These are phyloP conservation scores for Biston betularia DNA, from an alignment of 2,888 invertebrate genomes.

Conservation along the genomic window DNA sequence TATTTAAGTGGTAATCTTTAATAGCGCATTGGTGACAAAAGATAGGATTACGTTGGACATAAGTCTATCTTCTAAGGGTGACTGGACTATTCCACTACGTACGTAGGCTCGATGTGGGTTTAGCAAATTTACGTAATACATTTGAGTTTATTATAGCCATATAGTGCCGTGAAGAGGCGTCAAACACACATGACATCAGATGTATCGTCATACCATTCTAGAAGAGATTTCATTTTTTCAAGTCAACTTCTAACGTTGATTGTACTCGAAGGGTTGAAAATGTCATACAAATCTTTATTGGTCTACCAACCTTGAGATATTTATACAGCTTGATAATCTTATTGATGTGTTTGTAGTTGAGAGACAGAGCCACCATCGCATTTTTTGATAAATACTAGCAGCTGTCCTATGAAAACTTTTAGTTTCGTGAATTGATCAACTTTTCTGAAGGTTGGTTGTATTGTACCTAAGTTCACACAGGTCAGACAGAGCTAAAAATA, in stretches of 20 bases:
- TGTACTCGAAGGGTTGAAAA: slow-evolving; percentile 25
- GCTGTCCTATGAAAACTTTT: background rate
- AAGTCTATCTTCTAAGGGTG: too few relatives aligned
- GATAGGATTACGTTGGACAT: too few relatives aligned
- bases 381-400: background rate
- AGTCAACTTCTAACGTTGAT: slow-evolving; percentile 19
- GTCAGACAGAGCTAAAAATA: slow-evolving; percentile 38
- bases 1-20: too few relatives aligned
- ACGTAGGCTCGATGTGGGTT: too few relatives aligned
- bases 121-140: too few relatives aligned
- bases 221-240: background rate
- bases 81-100: too few relatives aligned
- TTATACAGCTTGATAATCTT: slow-evolving; percentile 28
- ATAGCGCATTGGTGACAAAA: too few relatives aligned
- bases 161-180: too few relatives aligned
- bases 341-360: background rate
- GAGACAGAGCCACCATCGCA: background rate
- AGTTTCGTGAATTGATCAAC: background rate
- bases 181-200: too few relatives aligned
- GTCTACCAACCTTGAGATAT: slow-evolving; percentile 47
- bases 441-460: background rate
- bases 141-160: too few relatives aligned
- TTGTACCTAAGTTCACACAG: slow-evolving; percentile 39
- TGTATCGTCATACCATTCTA: background rate
- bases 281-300: slow-evolving; percentile 42